Evolutionary conservation across 2,888 invertebrate genomes (phyloP).

Genomic region (Agrochola macilenta): DNA sequence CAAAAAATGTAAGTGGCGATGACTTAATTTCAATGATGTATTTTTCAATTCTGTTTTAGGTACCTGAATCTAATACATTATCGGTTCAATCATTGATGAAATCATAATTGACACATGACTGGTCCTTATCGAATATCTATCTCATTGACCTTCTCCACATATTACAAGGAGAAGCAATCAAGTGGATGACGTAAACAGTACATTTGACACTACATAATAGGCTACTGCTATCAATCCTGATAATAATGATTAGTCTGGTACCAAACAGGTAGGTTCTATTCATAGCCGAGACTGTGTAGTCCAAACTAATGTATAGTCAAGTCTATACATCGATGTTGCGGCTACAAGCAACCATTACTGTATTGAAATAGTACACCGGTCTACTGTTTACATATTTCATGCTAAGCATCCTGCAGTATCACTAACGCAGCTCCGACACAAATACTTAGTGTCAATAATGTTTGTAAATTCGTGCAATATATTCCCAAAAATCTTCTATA

Average conservation of each 20-base stretch:
- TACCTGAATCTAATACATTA: not conserved
- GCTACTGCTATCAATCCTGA: slow-evolving; percentile 2
- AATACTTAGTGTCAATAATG: not conserved
- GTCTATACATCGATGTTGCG: not conserved
- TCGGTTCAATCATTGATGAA: not conserved
- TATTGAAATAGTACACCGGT: not conserved
- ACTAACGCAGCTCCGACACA: not conserved
- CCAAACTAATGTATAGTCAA: slow-evolving; percentile 5
- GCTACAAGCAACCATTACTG: not conserved
- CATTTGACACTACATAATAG: slow-evolving; percentile 10
- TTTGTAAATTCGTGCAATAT: not conserved
- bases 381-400: not conserved
- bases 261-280: slow-evolving; percentile 20
- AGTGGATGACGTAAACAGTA: not conserved
- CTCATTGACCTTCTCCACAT: not conserved
- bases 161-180: slow-evolving; percentile 1
- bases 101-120: not conserved
- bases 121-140: not conserved
- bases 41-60: not conserved
- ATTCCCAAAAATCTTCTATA: not conserved
- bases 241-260: slow-evolving; percentile 29
- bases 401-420: not conserved
- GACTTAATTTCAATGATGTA: not conserved
- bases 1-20: not conserved
- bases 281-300: slow-evolving; percentile 23